Conservation (phyloP, 2,113 vertebrate species). For the Falcunculus frontatus region DNA sequence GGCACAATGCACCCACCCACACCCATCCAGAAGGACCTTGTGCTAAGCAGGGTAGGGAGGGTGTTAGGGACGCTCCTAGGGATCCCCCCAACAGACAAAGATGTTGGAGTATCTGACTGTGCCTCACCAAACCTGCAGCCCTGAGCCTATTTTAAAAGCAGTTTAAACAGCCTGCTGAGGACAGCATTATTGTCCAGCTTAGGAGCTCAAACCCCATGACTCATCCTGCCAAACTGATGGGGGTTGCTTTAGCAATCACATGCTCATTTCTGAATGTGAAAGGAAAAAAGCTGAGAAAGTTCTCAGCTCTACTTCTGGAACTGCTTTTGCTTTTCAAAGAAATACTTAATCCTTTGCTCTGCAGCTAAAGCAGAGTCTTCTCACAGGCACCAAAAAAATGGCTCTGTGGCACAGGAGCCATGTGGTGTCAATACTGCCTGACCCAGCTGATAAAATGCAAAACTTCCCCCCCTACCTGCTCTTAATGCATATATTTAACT, state of each 20-base stretch:
- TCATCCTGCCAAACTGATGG: background rate
- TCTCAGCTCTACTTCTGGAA: background rate
- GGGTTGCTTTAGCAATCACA: background rate
- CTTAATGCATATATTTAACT: background rate
- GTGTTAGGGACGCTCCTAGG: rapidly evolving
- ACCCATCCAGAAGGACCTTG: background rate
- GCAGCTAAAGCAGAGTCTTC: background rate
- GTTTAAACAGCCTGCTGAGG: background rate
- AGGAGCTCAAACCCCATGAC: background rate
- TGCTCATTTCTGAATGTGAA: background rate
- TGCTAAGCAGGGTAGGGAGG: background rate
- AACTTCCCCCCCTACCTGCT: background rate
- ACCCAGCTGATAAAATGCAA: background rate
- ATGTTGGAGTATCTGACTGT: background rate
- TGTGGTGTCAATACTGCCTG: background rate
- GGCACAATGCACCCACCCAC: rapidly evolving
- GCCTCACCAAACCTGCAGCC: background rate
- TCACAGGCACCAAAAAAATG: background rate
- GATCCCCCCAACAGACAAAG: background rate
- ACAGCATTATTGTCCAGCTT: background rate
- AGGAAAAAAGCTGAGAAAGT: background rate
- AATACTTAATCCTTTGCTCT: background rate
- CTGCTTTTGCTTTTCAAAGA: background rate
- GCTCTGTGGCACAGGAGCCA: background rate
- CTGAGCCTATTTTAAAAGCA: background rate